Percentiles rank a stretch among this genome's conserved stretches.
These are phyloP conservation scores for Delphinapterus leucas DNA, from an alignment of 2,113 vertebrate species.

Conservation along the genomic window DNA sequence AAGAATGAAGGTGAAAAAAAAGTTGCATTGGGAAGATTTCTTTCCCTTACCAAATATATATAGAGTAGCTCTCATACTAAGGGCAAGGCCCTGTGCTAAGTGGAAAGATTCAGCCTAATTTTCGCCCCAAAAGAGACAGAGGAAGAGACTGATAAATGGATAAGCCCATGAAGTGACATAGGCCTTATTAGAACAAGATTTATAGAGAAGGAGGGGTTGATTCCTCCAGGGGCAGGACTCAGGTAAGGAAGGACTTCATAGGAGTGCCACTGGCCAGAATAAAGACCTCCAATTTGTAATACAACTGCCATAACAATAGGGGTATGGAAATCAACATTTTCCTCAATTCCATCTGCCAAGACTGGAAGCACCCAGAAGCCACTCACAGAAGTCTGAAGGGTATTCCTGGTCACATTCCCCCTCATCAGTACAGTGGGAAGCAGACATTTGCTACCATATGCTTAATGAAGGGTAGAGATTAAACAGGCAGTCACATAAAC, in stretches of 20 bases:
- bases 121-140: background rate
- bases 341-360: background rate
- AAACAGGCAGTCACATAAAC: background rate
- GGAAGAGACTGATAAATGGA: background rate
- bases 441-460: background rate
- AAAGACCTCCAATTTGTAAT: background rate
- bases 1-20: background rate
- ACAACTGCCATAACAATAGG: background rate
- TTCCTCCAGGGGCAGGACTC: background rate
- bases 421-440: background rate
- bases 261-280: background rate
- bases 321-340: background rate
- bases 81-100: background rate
- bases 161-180: background rate
- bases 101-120: background rate
- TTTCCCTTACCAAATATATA: constrained; percentile 32
- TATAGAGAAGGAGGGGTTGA: background rate
- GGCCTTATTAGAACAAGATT: background rate
- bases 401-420: background rate
- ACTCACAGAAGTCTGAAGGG: background rate
- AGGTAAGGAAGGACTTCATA: background rate
- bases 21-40: background rate
- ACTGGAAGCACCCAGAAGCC: background rate
- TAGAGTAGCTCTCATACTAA: background rate
- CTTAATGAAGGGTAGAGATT: background rate